Evolutionary conservation across 1,140 invertebrate genomes (phyloP), one percentile per base, ranked within the genome.

Genomic region (Mamestra configurata): DNA sequence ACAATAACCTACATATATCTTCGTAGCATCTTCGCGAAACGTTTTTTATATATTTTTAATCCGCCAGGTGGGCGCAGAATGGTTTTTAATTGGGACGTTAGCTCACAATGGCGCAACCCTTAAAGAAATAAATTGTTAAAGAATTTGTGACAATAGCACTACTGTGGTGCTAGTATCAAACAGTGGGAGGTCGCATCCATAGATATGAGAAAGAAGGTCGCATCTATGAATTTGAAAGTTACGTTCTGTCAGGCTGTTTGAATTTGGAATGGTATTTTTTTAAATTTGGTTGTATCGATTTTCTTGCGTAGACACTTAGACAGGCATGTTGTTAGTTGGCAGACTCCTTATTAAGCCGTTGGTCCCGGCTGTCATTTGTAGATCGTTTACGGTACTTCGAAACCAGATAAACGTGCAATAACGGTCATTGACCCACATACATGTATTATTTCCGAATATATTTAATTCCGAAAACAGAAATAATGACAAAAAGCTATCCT

Each of bases 51-150:
- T 76, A n/a, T n/a, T 49, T 77, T 53, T 77, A 24, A 35, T 35
- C 24, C 13, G 11, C 75, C 75, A 77, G 75, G 75, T 77, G 75
- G 61, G 43, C 20, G 18, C 59, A 77, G 75, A 77, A 77, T 77
- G 53, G n/a, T 55, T 40, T 77, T 77, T 77, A 77, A 77, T 77
- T 77, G 75, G 75, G 49, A 77, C 40, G 75, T 77, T 53, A 6
- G 7, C 0, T 15, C 20, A 77, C 61, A 77, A 77, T 68, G 40
- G 5, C 8, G 31, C 46, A 77, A 66, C 75, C 75, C 61, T 77
- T 68, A 55, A 76, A 77, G 22, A 51, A 68, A 37, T 22, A 51
- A 68, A 37, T 64, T 55, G 27, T 37, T 68, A 66, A 43, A 77
- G 53, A 77, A 61, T 20, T 15, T 35, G 6, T 59, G 27, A 72